phyloP scores from a whole-genome alignment of 2,797 vertebrate species.

The Gambelia wislizenii region DNA sequence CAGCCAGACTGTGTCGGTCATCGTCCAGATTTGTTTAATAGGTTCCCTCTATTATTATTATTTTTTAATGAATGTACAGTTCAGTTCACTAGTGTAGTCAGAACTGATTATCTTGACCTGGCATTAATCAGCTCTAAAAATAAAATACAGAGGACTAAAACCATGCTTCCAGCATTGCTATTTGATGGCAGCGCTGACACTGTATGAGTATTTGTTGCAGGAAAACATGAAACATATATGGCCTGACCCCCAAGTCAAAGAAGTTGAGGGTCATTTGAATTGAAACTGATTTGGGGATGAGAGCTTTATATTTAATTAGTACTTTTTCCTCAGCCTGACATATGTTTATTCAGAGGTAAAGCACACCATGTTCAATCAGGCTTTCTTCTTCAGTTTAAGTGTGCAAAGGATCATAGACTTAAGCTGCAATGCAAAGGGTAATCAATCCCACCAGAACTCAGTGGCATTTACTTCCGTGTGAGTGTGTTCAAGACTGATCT shows the following conservation, averaged over 20 bases:
- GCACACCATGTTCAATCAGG: background rate
- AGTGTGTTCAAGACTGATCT: background rate
- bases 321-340: background rate
- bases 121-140: background rate
- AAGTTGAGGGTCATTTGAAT: background rate
- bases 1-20: background rate
- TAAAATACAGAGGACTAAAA: background rate
- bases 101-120: background rate
- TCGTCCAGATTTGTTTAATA: background rate
- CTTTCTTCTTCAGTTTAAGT: background rate
- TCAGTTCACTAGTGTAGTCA: background rate
- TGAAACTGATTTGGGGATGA: background rate
- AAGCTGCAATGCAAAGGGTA: background rate
- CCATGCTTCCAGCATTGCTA: background rate
- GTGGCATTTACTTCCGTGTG: background rate
- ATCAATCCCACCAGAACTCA: background rate
- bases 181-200: background rate
- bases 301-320: background rate
- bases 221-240: slow-evolving; percentile 1
- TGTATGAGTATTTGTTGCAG: background rate
- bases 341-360: background rate
- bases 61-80: background rate
- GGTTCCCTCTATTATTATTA: background rate
- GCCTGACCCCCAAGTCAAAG: background rate
- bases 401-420: background rate